Evolutionary conservation across 2,113 vertebrate species (phyloP).

Genomic region (Chinchilla lanigera): DNA sequence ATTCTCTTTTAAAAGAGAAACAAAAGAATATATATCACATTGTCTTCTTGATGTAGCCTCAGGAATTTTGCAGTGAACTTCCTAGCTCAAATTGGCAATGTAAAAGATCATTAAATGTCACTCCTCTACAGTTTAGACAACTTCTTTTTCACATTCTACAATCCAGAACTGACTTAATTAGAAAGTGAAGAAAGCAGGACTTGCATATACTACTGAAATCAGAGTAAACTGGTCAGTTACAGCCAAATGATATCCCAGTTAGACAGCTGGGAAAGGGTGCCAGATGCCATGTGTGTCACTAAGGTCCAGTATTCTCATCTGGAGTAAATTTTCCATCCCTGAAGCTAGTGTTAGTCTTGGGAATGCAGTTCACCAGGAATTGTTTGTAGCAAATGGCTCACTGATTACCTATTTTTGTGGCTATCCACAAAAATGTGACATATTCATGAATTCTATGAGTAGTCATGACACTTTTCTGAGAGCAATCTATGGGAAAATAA

Average conservation of each 20-base stretch:
- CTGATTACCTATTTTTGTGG: slow-evolving; percentile 24
- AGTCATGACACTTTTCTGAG: not conserved
- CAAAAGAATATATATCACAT: not conserved
- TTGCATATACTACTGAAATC: not conserved
- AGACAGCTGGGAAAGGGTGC: not conserved
- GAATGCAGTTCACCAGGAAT: not conserved
- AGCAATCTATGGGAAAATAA: not conserved
- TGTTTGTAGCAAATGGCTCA: not conserved
- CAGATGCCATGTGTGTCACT: not conserved
- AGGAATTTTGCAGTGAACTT: not conserved
- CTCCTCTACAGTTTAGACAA: too few species aligned
- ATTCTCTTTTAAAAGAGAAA: not conserved
- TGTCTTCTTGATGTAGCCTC: not conserved
- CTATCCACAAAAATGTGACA: slow-evolving; percentile 7
- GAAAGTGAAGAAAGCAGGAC: not conserved
- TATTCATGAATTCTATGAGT: slow-evolving; percentile 24
- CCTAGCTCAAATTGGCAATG: not conserved
- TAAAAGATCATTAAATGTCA: not conserved
- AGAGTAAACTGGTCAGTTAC: not conserved
- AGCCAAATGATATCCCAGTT: not conserved
- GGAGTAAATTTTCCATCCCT: not conserved
- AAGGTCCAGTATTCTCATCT: not conserved
- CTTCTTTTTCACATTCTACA: not conserved
- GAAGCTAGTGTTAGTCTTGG: not conserved
- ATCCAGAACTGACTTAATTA: not conserved